Base-by-base conservation (phyloP, 2,888 invertebrate species). In the Aporophyla nigra region DNA sequence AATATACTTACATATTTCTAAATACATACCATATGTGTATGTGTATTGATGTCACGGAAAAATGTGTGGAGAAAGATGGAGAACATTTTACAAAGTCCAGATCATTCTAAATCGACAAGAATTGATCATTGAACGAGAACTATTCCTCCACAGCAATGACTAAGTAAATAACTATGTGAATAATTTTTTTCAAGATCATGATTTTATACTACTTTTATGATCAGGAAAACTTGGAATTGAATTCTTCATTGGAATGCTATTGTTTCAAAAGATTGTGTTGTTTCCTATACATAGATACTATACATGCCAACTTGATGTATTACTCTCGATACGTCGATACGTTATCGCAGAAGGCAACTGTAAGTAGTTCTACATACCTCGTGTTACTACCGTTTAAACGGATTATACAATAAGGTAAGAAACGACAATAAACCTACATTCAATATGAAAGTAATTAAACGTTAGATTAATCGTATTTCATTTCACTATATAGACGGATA, bases 381-480 rank as follows among this genome's bases (percentile, higher is more conserved):
- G 61, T 62, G 63, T 66, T 61, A 74, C 49, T 78, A 82, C 78
- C 74, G 77, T 79, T 79, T 79, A 79, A 74, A 83, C 51, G 68
- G 76, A 84, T 86, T 82, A 78, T 74, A 86, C 77, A 74, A 82
- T 78, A 79, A 71, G 69, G 75, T 74, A 83, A 76, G 80, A 67
- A 72, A 71, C 61, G 24, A 66, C 58, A 69, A 21, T 63, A 71
- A 66, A 74, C 54, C 77, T 67, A 65, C 43, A 46, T 71, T 77
- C 21, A 2, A 54, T n/a, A 71, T 62, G 24, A 33, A 67, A 70
- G 59, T 76, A 70, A 76, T 82, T 72, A 66, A 46, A 71, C 62
- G 33, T 51, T 46, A 46, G 43, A 46, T 46, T 46, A 12, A 46
- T 46, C 10, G 43, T 46, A 46, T 12, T 46, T 67, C 21, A 43